A percentile compares a stretch with the other conserved stretches of the same genome.
phyloP scores from a whole-genome alignment of 2,113 vertebrate genomes.

The Thalassarche chlororhynchos region DNA sequence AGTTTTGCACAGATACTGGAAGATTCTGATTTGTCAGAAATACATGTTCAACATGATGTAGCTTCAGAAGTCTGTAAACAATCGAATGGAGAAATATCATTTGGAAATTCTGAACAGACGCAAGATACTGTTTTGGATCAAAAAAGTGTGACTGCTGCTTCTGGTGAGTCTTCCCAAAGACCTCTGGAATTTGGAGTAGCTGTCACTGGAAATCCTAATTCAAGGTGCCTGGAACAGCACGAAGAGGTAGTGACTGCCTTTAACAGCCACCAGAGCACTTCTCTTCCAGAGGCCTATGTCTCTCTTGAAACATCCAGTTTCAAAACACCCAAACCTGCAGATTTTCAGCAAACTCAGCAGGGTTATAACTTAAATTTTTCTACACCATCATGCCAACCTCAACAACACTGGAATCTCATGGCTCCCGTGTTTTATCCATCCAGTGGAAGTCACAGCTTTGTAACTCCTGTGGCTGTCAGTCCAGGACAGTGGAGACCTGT shows the following conservation, averaged over 20 bases:
- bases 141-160: neutral
- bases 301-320: conserved; percentile 47
- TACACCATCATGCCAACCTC: neutral
- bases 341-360: conserved; percentile 24
- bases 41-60: neutral
- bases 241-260: neutral
- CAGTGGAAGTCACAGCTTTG: conserved; percentile 77
- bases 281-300: neutral
- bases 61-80: neutral
- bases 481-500: conserved; percentile 73
- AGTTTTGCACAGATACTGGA: neutral
- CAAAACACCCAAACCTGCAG: conserved; percentile 24
- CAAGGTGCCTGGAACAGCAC: neutral
- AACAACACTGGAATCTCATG: conserved; percentile 81
- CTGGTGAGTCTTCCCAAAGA: neutral
- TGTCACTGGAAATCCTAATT: conserved; percentile 1
- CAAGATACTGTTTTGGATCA: conserved; percentile 17
- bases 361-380: conserved; percentile 39
- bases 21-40: neutral
- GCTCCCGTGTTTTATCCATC: conserved; percentile 80
- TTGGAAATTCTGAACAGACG: conserved; percentile 1
- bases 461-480: conserved; percentile 81
- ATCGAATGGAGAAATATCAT: neutral
- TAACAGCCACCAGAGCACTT: neutral
- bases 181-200: neutral